These are phyloP conservation scores for Remorina albescens DNA, from an alignment of 2,797 vertebrate species.

Conservation along the genomic window DNA sequence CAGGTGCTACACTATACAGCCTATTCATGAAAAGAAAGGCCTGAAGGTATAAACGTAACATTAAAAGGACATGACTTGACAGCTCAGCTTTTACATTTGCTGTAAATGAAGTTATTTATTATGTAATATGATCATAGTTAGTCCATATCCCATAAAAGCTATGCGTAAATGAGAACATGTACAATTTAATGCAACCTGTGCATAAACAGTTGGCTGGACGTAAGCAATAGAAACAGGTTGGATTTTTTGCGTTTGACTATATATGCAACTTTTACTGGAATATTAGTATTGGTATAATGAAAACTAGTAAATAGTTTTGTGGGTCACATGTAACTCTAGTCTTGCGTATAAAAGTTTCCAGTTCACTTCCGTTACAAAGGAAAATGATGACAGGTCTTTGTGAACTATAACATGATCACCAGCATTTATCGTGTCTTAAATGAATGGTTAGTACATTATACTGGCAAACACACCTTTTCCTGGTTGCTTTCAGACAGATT, in stretches of 20 bases:
- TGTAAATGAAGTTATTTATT: background rate
- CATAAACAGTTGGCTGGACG: background rate
- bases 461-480: background rate
- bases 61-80: background rate
- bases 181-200: background rate
- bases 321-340: background rate
- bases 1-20: background rate
- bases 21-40: background rate
- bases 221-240: too few species aligned
- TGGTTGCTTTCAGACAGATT: background rate
- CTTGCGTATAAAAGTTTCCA: too few species aligned
- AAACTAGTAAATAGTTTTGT: background rate
- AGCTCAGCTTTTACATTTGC: conserved; percentile 5
- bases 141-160: conserved; percentile 1
- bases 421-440: background rate
- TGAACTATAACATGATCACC: background rate
- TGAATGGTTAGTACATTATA: background rate
- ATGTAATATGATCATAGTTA: background rate
- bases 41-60: background rate
- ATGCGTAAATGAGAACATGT: background rate
- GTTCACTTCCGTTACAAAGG: background rate
- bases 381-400: background rate
- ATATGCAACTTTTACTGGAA: background rate
- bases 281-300: background rate
- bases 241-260: background rate